phyloP scores from a whole-genome alignment of 2,797 vertebrate genomes.

The Betta splendens region DNA sequence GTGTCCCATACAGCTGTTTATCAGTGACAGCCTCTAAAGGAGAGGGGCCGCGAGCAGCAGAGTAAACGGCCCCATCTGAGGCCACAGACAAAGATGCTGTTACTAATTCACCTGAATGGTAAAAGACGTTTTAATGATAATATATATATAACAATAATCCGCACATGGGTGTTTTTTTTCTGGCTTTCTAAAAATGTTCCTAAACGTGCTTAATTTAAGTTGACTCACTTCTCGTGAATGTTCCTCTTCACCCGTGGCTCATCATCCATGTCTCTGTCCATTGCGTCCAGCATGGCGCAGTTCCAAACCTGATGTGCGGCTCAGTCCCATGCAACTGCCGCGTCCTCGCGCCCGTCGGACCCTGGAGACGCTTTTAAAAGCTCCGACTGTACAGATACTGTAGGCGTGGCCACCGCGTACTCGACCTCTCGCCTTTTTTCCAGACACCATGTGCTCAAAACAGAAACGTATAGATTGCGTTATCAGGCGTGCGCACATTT shows the following conservation, averaged over 20 bases:
- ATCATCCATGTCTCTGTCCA: constrained; percentile 27
- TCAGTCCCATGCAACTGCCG: background rate
- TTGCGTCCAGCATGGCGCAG: constrained; percentile 13
- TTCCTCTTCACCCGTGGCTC: constrained; percentile 51
- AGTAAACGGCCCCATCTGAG: constrained; percentile 2
- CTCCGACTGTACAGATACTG: background rate
- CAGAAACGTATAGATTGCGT: constrained; percentile 68
- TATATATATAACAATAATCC: background rate
- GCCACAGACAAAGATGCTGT: constrained; percentile 44
- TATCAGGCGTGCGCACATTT: constrained; percentile 77
- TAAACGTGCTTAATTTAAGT: background rate
- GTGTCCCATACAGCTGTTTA: constrained; percentile 24
- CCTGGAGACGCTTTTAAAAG: constrained; percentile 28
- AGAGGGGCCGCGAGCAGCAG: constrained; percentile 9
- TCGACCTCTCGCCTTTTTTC: background rate
- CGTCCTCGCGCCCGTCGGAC: background rate
- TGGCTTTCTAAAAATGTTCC: no score
- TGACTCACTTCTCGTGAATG: constrained; percentile 78
- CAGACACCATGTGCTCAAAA: background rate
- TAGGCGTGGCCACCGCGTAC: constrained; percentile 20
- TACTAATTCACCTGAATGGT: constrained; percentile 69
- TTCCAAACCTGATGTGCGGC: background rate
- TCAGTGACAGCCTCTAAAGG: constrained; percentile 41
- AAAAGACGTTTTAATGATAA: no score
- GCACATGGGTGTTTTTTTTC: background rate